Conservation (phyloP, 2,113 vertebrate species). For the Dicaeum eximium region DNA sequence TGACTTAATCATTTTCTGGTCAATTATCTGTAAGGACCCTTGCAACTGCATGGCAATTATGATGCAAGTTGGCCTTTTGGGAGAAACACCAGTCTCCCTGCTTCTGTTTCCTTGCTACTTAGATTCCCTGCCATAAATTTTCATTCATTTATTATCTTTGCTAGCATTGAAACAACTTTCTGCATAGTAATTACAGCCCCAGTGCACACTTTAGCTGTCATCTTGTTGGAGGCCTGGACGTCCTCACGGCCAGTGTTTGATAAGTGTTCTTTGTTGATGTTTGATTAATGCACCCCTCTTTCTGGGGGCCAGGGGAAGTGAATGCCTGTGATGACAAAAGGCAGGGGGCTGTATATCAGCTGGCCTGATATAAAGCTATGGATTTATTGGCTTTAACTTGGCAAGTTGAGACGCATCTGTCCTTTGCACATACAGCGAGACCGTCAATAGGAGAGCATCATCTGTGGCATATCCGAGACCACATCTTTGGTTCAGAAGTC, state of each 20-base stretch:
- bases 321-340: conserved; percentile 82
- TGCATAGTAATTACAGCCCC: conserved; percentile 82
- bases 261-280: conserved; percentile 87
- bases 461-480: conserved; percentile 31
- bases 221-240: conserved; percentile 81
- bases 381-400: conserved; percentile 85
- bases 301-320: conserved; percentile 73
- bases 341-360: conserved; percentile 80
- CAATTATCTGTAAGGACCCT: conserved; percentile 98
- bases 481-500: conserved; percentile 66
- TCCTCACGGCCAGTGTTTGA: conserved; percentile 79
- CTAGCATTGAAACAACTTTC: conserved; percentile 85
- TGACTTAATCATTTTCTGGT: conserved; percentile 99
- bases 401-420: conserved; percentile 80
- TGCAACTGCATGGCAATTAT: conserved; percentile 86
- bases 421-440: conserved; percentile 58
- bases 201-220: conserved; percentile 78
- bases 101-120: conserved; percentile 84
- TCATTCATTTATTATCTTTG: conserved; percentile 87
- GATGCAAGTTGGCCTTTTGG: conserved; percentile 87
- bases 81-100: conserved; percentile 84
- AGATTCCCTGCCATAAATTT: conserved; percentile 84
- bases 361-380: conserved; percentile 75
- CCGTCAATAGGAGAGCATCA: conserved; percentile 63
- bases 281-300: conserved; percentile 83